These are phyloP conservation scores for Iguana delicatissima DNA, from an alignment of 2,797 vertebrate genomes.

Conservation along the genomic window DNA sequence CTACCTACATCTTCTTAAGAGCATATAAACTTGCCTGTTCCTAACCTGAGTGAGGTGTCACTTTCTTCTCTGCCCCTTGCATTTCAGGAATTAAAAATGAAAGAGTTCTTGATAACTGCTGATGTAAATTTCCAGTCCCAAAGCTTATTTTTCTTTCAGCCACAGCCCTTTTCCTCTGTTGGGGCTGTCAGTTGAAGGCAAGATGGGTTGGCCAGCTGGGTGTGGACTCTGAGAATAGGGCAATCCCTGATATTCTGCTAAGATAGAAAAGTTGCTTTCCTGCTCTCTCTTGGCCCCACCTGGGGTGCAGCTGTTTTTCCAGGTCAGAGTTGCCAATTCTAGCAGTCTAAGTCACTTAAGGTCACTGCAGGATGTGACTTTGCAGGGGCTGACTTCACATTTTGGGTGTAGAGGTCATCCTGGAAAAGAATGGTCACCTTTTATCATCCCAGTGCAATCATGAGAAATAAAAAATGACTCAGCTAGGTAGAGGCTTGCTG, in stretches of 20 bases:
- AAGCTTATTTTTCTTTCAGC: constrained; percentile 77
- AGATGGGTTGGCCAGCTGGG: constrained; percentile 80
- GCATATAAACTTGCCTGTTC: not conserved
- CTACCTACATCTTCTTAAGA: not conserved
- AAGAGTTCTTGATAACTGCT: constrained; percentile 38
- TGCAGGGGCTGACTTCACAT: not conserved
- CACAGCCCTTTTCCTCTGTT: constrained; percentile 82
- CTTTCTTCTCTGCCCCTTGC: not conserved
- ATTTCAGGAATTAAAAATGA: not conserved
- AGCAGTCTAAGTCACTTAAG: not conserved
- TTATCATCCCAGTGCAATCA: not conserved
- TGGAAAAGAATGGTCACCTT: constrained; percentile 3
- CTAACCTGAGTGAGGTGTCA: not conserved
- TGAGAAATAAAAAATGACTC: not conserved
- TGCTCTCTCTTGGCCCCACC: not conserved
- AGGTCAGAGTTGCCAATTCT: not conserved
- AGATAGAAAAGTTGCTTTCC: constrained; percentile 73
- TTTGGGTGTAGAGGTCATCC: constrained; percentile 11
- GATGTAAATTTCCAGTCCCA: constrained; percentile 57
- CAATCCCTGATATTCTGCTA: constrained; percentile 52
- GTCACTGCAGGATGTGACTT: not conserved
- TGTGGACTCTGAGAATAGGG: constrained; percentile 74
- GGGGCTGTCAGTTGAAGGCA: constrained; percentile 61
- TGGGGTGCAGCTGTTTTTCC: not conserved
- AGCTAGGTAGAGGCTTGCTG: not conserved